Evolutionary conservation across 2,888 invertebrate species (phyloP).

Genomic region (Caenorhabditis virilis): DNA sequence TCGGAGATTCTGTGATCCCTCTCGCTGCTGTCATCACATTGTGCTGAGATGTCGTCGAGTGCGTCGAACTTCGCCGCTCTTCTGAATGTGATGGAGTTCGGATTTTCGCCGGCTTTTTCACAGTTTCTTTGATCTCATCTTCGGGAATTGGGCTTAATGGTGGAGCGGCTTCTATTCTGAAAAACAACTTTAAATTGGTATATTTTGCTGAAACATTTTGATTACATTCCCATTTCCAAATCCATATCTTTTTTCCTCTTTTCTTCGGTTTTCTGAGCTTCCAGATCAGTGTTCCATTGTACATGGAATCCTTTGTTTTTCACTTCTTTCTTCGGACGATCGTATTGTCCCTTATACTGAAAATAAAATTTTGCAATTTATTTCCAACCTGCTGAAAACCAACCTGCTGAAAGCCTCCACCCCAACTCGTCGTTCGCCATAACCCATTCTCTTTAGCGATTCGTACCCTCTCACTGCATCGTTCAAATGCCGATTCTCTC

Average conservation of each 20-base stretch:
- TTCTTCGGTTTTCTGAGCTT: conserved; percentile 7
- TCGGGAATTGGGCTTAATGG: conserved; percentile 34
- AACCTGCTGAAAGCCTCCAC: conserved; percentile 62
- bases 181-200: conserved; percentile 3
- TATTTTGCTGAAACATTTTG: too few relatives aligned
- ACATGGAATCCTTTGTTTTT: conserved; percentile 56
- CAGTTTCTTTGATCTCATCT: conserved; percentile 25
- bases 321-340: conserved; percentile 48
- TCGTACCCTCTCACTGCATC: conserved; percentile 60
- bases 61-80: conserved; percentile 28
- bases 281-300: conserved; percentile 56
- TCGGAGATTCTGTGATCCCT: conserved; percentile 37
- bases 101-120: conserved; percentile 2
- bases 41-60: conserved; percentile 10
- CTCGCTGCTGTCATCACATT: conserved; percentile 1
- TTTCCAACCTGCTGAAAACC: not conserved
- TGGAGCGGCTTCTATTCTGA: conserved; percentile 19
- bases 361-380: conserved; percentile 15
- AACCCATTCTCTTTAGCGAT: conserved; percentile 65
- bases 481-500: conserved; percentile 56
- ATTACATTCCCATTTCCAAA: not conserved
- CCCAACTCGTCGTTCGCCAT: conserved; percentile 65
- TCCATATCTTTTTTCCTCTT: not conserved
- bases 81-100: conserved; percentile 13
- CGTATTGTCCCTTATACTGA: conserved; percentile 63